A percentile compares a stretch with the other conserved stretches of the same genome.
Conservation (phyloP, 92 coral and sea anemone species). For the Porites divaricata region DNA sequence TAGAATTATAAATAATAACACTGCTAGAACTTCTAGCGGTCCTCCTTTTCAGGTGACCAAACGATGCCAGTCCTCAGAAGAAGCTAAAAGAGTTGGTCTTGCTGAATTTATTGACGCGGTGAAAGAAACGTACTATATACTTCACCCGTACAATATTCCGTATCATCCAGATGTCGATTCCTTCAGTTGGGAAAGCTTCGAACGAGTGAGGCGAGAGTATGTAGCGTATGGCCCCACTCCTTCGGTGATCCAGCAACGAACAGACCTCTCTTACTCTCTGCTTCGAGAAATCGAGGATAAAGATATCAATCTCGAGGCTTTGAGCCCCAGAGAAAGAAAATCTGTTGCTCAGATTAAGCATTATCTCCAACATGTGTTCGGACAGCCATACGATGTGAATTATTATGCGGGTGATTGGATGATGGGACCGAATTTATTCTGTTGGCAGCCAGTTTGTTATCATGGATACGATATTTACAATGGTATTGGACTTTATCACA, state of each 20-base stretch:
- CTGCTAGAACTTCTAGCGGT: neutral
- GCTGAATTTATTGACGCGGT: slow-evolving; percentile 68
- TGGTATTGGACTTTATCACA: slow-evolving; percentile 53
- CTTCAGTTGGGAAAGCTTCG: neutral
- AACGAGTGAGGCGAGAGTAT: slow-evolving; percentile 46
- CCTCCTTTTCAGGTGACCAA: neutral
- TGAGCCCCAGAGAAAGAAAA: slow-evolving; percentile 87
- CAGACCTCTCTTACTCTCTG: slow-evolving; percentile 74
- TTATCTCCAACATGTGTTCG: slow-evolving; percentile 82
- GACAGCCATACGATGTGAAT: slow-evolving; percentile 88
- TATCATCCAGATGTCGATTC: slow-evolving; percentile 69
- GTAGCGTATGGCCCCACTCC: slow-evolving; percentile 75
- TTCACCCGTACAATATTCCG: slow-evolving; percentile 63
- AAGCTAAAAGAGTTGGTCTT: slow-evolving; percentile 76
- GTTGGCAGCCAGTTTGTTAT: slow-evolving; percentile 90
- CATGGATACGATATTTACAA: slow-evolving; percentile 65
- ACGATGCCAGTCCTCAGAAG: slow-evolving; percentile 67
- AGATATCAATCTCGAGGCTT: slow-evolving; percentile 45
- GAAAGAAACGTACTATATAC: slow-evolving; percentile 54
- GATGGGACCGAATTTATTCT: slow-evolving; percentile 95
- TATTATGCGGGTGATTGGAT: slow-evolving; percentile 96
- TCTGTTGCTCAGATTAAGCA: slow-evolving; percentile 84
- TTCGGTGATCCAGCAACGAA: slow-evolving; percentile 53
- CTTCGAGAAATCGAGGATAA: slow-evolving; percentile 56
- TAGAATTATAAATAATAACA: too few relatives aligned